A percentile compares a stretch with the other conserved stretches of the same genome.
Conservation (phyloP, 2,888 invertebrate genomes). For the Tinea pellionella region DNA sequence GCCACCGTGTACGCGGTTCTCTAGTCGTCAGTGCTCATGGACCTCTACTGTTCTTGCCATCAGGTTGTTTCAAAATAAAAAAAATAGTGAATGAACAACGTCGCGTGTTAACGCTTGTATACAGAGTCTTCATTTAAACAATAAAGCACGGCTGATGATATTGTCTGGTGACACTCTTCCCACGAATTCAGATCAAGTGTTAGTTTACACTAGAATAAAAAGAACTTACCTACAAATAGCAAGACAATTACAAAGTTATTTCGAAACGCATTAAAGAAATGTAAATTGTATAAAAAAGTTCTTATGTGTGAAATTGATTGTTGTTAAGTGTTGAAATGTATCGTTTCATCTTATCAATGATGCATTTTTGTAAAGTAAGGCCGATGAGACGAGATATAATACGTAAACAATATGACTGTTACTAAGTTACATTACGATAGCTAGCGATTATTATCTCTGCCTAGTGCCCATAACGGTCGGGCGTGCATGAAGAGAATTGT, state of each 20-base stretch:
- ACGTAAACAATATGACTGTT: too few relatives aligned
- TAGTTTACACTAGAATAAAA: not conserved
- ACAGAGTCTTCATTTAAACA: not conserved
- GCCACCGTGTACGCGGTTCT: too few relatives aligned
- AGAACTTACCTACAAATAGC: not conserved
- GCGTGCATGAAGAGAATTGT: too few relatives aligned
- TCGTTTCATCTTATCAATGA: too few relatives aligned
- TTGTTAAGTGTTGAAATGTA: too few relatives aligned
- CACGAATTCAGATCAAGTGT: slow-evolving; percentile 8
- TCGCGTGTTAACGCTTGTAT: not conserved
- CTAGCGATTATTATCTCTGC: too few relatives aligned
- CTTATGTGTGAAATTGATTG: not conserved
- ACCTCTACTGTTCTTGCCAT: too few relatives aligned
- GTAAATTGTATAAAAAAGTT: not conserved
- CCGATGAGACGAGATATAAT: too few relatives aligned
- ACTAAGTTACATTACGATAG: too few relatives aligned
- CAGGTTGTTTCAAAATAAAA: not conserved
- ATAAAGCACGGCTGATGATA: not conserved
- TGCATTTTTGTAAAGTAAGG: too few relatives aligned
- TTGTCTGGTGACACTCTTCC: slow-evolving; percentile 3
- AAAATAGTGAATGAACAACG: not conserved
- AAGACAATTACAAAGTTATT: slow-evolving; percentile 5
- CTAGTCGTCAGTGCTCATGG: too few relatives aligned
- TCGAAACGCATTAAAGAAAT: slow-evolving; percentile 5
- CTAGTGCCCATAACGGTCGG: too few relatives aligned